Percentiles rank a stretch among this genome's conserved stretches.
These are phyloP conservation scores for Aleiodes testaceus DNA, from an alignment of 2,888 invertebrate species.

Conservation along the genomic window DNA sequence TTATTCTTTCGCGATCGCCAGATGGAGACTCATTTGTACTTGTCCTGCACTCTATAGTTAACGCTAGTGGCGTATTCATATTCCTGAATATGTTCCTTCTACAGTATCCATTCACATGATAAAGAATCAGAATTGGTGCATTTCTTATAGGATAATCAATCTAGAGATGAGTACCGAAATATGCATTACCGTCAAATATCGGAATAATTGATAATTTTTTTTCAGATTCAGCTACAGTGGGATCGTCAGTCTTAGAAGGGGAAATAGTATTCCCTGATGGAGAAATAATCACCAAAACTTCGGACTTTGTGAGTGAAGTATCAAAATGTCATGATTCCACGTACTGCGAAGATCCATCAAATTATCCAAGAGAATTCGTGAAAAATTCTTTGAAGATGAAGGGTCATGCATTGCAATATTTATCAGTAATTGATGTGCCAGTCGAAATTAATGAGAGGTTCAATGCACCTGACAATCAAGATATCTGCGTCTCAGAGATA, in stretches of 20 bases:
- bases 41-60: too few relatives aligned
- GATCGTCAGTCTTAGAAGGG: slow-evolving; percentile 48
- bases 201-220: too few relatives aligned
- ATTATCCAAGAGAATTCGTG: slow-evolving; percentile 60
- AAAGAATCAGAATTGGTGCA: too few relatives aligned
- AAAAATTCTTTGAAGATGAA: slow-evolving; percentile 50
- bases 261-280: slow-evolving; percentile 62
- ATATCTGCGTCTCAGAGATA: neutral
- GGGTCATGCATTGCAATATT: slow-evolving; percentile 57
- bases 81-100: too few relatives aligned
- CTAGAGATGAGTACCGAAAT: slow-evolving; percentile 6
- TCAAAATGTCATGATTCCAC: slow-evolving; percentile 54
- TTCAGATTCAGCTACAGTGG: too few relatives aligned
- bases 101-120: too few relatives aligned
- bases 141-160: too few relatives aligned
- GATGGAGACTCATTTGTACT: too few relatives aligned
- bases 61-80: too few relatives aligned
- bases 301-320: neutral
- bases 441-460: slow-evolving; percentile 54
- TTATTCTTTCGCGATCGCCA: too few relatives aligned
- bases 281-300: neutral
- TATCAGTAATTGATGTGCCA: slow-evolving; percentile 54
- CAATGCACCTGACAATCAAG: slow-evolving; percentile 37
- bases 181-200: too few relatives aligned
- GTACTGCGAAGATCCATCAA: slow-evolving; percentile 58